Evolutionary conservation across 2,888 invertebrate species (phyloP), one percentile per base, ranked within the genome.

Genomic region (Poecilus cupreus): DNA sequence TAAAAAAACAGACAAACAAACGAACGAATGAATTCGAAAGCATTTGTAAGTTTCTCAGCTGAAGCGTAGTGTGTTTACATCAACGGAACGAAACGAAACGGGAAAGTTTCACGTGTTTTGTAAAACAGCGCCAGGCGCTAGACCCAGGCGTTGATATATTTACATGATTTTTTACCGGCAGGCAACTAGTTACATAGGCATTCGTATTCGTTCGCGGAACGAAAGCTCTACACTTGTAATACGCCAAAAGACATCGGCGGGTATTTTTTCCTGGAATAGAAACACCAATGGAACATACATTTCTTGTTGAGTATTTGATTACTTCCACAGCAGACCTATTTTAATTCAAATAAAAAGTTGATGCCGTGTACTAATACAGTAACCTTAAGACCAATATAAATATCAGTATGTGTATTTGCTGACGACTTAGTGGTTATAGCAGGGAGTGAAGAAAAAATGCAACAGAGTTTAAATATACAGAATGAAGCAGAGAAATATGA

Each of bases 111-210:
- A 68, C 64, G 18, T 32, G 64, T 68, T 68, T 68, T 68, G 64
- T 68, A 37, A 68, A 68, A 68, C 37, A 68, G 51, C 51, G 16
- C 16, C 8, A 51, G 51, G 51, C 51, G 51, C 64, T 37, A 68
- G 37, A 37, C 32, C n/a, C 64, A 37, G 64, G 64, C 64, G 64
- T 32, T 68, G 64, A 68, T 68, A 68, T 37, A 68, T 68, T 68
- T 68, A 22, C 64, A 68, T 68, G 64, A 68, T 68, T 68, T 68
- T 68, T 68, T 68, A 68, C 64, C 64, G 39, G 64, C 64, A 68
- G 64, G 64, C 64, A 68, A 68, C 64, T 68, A 68, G 64, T 68
- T 68, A 68, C 37, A 37, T 60, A 13, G 32, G 60, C 26, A 60
- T 60, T 60, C 16, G 46, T 46, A 46, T 46, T 13, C 46, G 13